A percentile compares a stretch with the other conserved stretches of the same genome.
These are phyloP conservation scores for Schizothorax lantsangensis DNA, from an alignment of 2,797 vertebrate genomes.

Conservation along the genomic window DNA sequence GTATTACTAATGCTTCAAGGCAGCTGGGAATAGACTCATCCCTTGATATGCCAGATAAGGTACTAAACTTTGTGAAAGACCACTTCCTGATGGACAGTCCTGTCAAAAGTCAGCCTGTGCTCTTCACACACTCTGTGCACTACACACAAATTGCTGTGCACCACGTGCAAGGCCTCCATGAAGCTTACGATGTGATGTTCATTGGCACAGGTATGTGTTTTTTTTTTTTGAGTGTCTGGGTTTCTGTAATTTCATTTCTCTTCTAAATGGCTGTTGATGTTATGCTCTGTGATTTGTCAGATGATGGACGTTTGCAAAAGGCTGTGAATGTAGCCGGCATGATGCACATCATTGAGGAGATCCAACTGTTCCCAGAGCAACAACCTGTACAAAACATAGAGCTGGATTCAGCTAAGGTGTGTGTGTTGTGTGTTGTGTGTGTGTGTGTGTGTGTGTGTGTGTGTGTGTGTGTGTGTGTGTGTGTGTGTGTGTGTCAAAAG, in stretches of 20 bases:
- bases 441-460: no score
- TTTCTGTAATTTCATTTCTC: background rate
- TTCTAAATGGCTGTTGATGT: background rate
- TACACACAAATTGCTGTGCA: conserved; percentile 91
- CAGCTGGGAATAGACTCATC: conserved; percentile 87
- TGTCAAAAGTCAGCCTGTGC: conserved; percentile 86
- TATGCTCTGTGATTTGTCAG: conserved; percentile 70
- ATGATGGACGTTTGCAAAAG: conserved; percentile 92
- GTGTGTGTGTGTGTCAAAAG: background rate
- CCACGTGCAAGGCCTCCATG: conserved; percentile 71
- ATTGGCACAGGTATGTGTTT: conserved; percentile 86
- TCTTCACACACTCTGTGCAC: conserved; percentile 85
- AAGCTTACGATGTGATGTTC: conserved; percentile 88
- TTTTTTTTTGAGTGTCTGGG: background rate
- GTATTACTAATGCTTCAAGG: conserved; percentile 86
- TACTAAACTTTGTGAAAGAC: conserved; percentile 96
- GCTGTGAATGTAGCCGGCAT: conserved; percentile 81
- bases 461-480: no score
- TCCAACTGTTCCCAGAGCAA: conserved; percentile 80
- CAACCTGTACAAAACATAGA: conserved; percentile 89
- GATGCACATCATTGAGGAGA: conserved; percentile 91
- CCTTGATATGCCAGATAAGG: conserved; percentile 93
- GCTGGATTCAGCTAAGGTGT: conserved; percentile 85
- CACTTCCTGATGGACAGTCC: conserved; percentile 95
- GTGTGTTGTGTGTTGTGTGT: background rate